Percentiles rank a stretch among this genome's conserved stretches.
phyloP scores from a whole-genome alignment of 2,797 vertebrate species.

The Hypotaenidia philippensis region DNA sequence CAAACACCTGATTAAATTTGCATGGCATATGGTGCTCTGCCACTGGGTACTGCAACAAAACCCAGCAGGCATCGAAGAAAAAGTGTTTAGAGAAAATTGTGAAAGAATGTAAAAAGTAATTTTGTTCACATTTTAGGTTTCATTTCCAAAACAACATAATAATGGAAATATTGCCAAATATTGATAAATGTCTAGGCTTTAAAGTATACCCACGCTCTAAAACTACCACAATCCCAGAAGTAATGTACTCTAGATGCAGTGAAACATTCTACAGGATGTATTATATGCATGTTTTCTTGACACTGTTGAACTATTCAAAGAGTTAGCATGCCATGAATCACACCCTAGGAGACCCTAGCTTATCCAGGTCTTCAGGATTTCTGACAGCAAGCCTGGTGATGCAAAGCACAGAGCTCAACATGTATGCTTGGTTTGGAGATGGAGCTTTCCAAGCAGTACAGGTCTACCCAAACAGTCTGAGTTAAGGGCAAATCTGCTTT shows the following conservation, averaged over 20 bases:
- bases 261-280: neutral
- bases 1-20: neutral
- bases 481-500: neutral
- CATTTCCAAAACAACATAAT: neutral
- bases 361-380: neutral
- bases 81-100: neutral
- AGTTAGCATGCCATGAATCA: neutral
- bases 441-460: neutral
- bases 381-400: neutral
- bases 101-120: neutral
- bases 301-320: neutral
- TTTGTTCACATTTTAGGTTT: neutral
- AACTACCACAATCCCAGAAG: neutral
- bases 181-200: neutral
- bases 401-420: rapidly evolving
- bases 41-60: neutral
- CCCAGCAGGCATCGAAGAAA: neutral
- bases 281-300: neutral
- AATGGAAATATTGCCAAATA: neutral
- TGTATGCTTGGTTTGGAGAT: neutral
- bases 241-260: neutral
- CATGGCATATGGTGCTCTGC: neutral
- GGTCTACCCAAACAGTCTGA: neutral
- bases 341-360: neutral
- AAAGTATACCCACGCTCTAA: neutral